Percentiles rank a stretch among this genome's conserved stretches.
Conservation (phyloP, 2,797 vertebrate genomes). For the Malacoraja senta region DNA sequence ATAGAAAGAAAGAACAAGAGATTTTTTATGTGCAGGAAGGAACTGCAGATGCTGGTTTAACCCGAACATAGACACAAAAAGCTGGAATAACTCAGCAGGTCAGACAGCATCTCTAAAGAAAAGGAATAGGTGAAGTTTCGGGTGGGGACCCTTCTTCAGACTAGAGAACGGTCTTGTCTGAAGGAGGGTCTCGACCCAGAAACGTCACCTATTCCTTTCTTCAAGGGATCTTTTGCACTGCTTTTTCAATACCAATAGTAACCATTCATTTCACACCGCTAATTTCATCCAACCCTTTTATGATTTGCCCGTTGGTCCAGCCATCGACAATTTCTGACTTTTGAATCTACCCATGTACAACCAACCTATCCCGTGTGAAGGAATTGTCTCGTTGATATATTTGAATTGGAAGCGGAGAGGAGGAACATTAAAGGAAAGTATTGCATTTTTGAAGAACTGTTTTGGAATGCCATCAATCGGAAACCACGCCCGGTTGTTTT, state of each 20-base stretch:
- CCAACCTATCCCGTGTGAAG: neutral
- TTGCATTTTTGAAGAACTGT: neutral
- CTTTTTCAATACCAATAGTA: neutral
- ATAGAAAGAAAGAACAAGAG: neutral
- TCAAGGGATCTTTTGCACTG: neutral
- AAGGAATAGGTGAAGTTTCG: too few relatives aligned
- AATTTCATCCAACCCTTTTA: neutral
- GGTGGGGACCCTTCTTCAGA: too few relatives aligned
- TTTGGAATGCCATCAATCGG: neutral
- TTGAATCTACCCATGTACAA: neutral
- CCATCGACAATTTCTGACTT: neutral
- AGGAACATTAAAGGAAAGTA: neutral
- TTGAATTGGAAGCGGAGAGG: neutral
- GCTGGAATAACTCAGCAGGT: too few relatives aligned
- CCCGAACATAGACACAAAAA: too few relatives aligned
- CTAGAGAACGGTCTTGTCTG: too few relatives aligned
- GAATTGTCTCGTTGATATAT: neutral
- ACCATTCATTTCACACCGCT: neutral
- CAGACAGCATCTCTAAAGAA: too few relatives aligned
- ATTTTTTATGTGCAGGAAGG: neutral
- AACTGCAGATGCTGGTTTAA: too few relatives aligned
- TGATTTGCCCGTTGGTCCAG: neutral
- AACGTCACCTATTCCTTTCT: too few relatives aligned
- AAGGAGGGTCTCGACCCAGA: too few relatives aligned
- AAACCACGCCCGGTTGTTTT: neutral